phyloP scores from a whole-genome alignment of 2,113 vertebrate genomes.

The Ammospiza nelsoni region DNA sequence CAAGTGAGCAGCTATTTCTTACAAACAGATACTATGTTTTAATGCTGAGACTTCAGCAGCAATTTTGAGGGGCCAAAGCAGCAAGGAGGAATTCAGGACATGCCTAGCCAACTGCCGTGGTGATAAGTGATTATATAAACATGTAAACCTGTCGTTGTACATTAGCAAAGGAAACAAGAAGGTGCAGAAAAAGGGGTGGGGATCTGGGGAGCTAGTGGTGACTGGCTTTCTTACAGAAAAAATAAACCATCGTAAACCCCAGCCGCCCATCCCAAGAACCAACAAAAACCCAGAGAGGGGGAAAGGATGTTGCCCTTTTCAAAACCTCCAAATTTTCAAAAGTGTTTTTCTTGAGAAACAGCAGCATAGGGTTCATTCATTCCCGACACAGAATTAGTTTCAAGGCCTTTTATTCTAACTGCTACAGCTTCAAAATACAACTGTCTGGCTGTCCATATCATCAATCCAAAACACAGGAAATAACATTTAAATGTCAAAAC shows the following conservation, averaged over 20 bases:
- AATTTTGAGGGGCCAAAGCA: not conserved
- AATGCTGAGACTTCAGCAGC: not conserved
- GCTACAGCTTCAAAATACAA: not conserved
- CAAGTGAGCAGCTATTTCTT: too few species aligned
- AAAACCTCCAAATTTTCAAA: not conserved
- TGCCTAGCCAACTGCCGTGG: not conserved
- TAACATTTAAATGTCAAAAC: conserved; percentile 79
- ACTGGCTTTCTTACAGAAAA: not conserved
- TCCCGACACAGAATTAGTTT: not conserved
- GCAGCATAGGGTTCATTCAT: not conserved
- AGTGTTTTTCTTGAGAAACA: not conserved
- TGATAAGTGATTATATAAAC: not conserved
- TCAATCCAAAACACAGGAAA: not conserved
- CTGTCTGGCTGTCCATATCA: not conserved
- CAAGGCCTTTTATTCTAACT: not conserved
- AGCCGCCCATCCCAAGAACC: fast-evolving
- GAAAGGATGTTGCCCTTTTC: not conserved
- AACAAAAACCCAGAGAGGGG: not conserved
- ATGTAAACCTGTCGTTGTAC: not conserved
- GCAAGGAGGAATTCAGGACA: not conserved
- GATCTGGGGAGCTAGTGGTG: not conserved
- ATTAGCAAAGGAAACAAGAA: not conserved
- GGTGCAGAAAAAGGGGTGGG: not conserved
- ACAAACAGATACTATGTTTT: not conserved
- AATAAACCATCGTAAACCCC: not conserved